phyloP scores from a whole-genome alignment of 1,140 invertebrate genomes.

The Pseudomyrmex sp. region DNA sequence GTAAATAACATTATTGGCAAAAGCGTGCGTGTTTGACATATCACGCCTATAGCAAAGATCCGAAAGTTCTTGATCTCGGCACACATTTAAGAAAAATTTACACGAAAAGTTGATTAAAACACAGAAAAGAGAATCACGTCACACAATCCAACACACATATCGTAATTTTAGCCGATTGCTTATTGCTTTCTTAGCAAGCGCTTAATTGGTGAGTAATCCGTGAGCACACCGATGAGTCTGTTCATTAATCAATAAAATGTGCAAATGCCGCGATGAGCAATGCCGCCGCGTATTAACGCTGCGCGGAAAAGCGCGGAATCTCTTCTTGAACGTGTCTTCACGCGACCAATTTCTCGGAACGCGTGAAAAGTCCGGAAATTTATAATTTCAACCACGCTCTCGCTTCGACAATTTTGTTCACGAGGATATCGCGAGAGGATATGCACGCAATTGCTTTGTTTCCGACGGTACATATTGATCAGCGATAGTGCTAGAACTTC shows the following conservation, averaged over 20 bases:
- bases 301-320: too few relatives aligned
- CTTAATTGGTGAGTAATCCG: conserved; percentile 52
- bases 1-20: too few relatives aligned
- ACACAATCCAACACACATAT: neutral
- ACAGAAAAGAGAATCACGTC: too few relatives aligned
- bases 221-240: neutral
- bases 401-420: neutral
- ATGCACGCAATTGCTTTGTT: neutral
- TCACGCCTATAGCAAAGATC: too few relatives aligned
- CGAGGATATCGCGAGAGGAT: neutral
- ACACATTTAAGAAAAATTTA: too few relatives aligned
- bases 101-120: too few relatives aligned
- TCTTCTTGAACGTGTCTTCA: too few relatives aligned
- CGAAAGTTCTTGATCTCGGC: too few relatives aligned
- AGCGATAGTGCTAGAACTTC: conserved; percentile 15
- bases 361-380: neutral
- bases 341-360: neutral
- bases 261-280: conserved; percentile 6
- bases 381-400: neutral
- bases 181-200: neutral
- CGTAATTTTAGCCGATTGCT: neutral
- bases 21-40: neutral
- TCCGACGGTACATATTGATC: conserved; percentile 26
- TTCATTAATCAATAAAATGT: conserved; percentile 30
- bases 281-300: neutral